phyloP scores from a whole-genome alignment of 92 coral and sea anemone genomes.

The Epizoanthus stellaris region DNA sequence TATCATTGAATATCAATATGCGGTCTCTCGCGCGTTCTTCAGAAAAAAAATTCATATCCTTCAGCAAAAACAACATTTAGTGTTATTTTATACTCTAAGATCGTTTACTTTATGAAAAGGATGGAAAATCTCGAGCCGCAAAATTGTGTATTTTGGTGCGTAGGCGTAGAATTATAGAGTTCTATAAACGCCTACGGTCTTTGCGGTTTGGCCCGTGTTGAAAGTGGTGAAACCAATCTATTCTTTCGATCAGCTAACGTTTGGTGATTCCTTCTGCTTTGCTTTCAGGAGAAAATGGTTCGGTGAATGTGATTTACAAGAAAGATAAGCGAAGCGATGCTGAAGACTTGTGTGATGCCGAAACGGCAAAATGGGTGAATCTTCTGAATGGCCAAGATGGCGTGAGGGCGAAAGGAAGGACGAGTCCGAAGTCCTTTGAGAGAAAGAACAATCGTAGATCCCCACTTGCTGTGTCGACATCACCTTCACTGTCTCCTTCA shows the following conservation, averaged over 20 bases:
- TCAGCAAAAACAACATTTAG: neutral
- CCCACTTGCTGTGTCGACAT: constrained; percentile 67
- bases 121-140: neutral
- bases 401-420: constrained; percentile 54
- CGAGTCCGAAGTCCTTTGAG: constrained; percentile 66
- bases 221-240: constrained; percentile 15
- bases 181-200: neutral
- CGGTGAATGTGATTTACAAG: constrained; percentile 91
- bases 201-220: constrained; percentile 15
- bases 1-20: neutral
- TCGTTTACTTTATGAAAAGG: neutral
- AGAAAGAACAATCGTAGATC: constrained; percentile 83
- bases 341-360: constrained; percentile 86
- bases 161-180: constrained; percentile 5
- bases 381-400: constrained; percentile 87
- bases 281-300: constrained; percentile 88
- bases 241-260: constrained; percentile 64
- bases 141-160: constrained; percentile 3
- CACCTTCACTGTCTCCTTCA: constrained; percentile 73
- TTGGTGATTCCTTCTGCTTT: constrained; percentile 35
- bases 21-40: neutral
- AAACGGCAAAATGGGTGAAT: constrained; percentile 92
- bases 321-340: constrained; percentile 80
- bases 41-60: neutral
- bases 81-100: neutral